Evolutionary conservation across 2,113 vertebrate species (phyloP).

Genomic region (Eublepharis macularius): DNA sequence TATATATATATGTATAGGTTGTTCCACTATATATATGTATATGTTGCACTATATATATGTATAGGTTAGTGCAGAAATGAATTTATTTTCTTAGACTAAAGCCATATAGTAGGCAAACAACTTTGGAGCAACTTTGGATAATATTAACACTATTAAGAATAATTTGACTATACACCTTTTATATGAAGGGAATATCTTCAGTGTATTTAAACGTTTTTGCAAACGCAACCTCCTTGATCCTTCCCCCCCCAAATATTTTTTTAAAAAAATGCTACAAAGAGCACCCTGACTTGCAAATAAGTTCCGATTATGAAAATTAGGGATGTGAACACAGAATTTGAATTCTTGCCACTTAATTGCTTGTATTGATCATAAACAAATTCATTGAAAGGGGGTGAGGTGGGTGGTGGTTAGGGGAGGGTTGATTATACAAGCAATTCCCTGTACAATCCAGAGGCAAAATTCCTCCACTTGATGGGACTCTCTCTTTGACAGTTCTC

Average conservation of each 20-base stretch:
- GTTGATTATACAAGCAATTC: slow-evolving; percentile 47
- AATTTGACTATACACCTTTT: not conserved
- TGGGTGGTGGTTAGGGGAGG: not conserved
- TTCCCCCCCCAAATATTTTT: too few species aligned
- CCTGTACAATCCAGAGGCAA: slow-evolving; percentile 67
- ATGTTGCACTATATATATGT: too few species aligned
- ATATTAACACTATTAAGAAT: not conserved
- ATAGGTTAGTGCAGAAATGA: too few species aligned
- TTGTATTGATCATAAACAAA: slow-evolving; percentile 47
- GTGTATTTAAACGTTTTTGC: not conserved
- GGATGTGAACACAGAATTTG: slow-evolving; percentile 16
- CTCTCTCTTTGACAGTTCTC: slow-evolving; percentile 84
- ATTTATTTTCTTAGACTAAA: too few species aligned
- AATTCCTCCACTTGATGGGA: slow-evolving; percentile 81
- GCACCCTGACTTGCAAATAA: slow-evolving; percentile 37
- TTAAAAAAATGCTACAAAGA: not conserved
- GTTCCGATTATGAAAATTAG: slow-evolving; percentile 47
- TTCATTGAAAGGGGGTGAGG: slow-evolving; percentile 40
- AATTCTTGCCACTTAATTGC: slow-evolving; percentile 48
- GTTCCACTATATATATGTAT: too few species aligned
- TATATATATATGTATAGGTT: too few species aligned
- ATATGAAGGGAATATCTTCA: slow-evolving; percentile 37
- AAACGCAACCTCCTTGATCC: too few species aligned
- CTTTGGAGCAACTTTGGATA: not conserved
- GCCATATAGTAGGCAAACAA: too few species aligned